Evolutionary conservation across 1,140 invertebrate genomes (phyloP).

Genomic region (Tenebrio molitor): DNA sequence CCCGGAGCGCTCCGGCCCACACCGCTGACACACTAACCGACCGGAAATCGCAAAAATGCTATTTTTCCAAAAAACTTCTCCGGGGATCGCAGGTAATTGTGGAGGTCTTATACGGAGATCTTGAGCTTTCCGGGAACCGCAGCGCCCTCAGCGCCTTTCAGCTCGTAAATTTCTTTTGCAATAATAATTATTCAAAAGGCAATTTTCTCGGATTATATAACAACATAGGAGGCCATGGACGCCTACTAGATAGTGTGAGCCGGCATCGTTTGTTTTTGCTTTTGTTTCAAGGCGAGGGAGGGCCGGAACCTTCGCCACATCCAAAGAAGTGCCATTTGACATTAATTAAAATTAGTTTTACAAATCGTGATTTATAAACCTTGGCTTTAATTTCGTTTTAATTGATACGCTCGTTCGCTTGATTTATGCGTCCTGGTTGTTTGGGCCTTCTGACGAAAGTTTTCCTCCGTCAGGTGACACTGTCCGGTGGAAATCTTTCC

Average conservation of each 20-base stretch:
- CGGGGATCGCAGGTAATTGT: too few relatives aligned
- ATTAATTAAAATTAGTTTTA: slow-evolving; percentile 26
- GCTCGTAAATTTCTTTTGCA: slow-evolving; percentile 37
- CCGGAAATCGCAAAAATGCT: too few relatives aligned
- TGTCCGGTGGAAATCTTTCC: background rate
- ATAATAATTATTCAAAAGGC: slow-evolving; percentile 39
- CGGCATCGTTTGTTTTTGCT: slow-evolving; percentile 28
- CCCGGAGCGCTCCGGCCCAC: background rate
- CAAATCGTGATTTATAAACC: slow-evolving; percentile 18
- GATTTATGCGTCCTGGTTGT: background rate
- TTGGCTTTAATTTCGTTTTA: slow-evolving; percentile 31
- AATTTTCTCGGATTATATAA: slow-evolving; percentile 37
- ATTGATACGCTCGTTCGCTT: slow-evolving; percentile 11
- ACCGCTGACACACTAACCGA: slow-evolving; percentile 27
- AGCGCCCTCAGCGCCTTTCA: slow-evolving; percentile 2
- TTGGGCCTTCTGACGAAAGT: background rate
- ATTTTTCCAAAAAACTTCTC: too few relatives aligned
- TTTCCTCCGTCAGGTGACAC: background rate
- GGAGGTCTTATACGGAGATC: too few relatives aligned
- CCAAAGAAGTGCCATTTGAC: slow-evolving; percentile 38
- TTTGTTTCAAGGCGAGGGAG: slow-evolving; percentile 40
- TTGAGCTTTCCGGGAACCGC: background rate
- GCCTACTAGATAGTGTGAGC: slow-evolving; percentile 21
- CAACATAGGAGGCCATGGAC: slow-evolving; percentile 22
- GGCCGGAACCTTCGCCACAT: slow-evolving; percentile 30